These are phyloP conservation scores for Danaus chrysippus DNA, from an alignment of 2,888 invertebrate species.

Conservation along the genomic window DNA sequence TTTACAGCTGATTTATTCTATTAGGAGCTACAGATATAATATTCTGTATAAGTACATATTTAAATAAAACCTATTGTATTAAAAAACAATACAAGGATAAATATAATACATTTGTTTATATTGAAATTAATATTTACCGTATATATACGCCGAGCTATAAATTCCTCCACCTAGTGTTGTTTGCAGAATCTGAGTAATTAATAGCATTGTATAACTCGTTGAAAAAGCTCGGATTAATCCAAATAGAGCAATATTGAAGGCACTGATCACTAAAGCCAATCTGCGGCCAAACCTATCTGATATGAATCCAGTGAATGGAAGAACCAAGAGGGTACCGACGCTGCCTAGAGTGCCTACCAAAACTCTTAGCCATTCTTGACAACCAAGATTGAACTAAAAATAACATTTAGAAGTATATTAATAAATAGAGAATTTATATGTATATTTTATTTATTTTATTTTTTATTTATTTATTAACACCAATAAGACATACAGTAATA, in stretches of 20 bases:
- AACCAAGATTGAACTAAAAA: slow-evolving; percentile 75
- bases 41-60: too few relatives aligned
- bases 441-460: too few relatives aligned
- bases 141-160: slow-evolving; percentile 71
- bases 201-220: slow-evolving; percentile 75
- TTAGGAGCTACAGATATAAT: too few relatives aligned
- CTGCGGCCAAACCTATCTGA: slow-evolving; percentile 79
- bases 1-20: too few relatives aligned
- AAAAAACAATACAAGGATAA: background rate
- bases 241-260: slow-evolving; percentile 54
- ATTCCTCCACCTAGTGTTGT: slow-evolving; percentile 74
- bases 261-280: slow-evolving; percentile 50
- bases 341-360: slow-evolving; percentile 82
- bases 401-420: background rate
- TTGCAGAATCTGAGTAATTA: slow-evolving; percentile 74
- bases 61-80: background rate
- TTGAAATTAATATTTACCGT: slow-evolving; percentile 43
- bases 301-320: slow-evolving; percentile 80
- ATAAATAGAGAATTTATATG: background rate
- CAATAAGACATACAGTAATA: too few relatives aligned
- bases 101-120: background rate
- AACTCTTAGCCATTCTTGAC: slow-evolving; percentile 81
- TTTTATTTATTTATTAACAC: too few relatives aligned
- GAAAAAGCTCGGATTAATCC: slow-evolving; percentile 78
- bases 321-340: slow-evolving; percentile 80